phyloP scores from a whole-genome alignment of 2,113 vertebrate genomes.

The Nestor notabilis region DNA sequence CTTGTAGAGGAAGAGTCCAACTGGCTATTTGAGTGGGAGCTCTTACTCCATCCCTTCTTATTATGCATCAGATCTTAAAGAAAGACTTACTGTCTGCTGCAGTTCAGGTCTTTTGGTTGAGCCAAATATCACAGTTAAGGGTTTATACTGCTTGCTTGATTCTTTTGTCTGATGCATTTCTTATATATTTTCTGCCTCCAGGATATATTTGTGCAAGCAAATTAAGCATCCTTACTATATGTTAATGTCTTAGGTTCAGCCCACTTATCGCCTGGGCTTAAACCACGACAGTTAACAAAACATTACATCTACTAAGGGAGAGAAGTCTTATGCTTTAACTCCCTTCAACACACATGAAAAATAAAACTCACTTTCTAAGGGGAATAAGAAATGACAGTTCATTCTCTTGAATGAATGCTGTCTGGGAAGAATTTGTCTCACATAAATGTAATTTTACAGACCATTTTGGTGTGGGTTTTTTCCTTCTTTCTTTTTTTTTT shows the following conservation, averaged over 20 bases:
- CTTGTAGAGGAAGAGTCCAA: neutral
- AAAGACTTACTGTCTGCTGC: neutral
- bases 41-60: neutral
- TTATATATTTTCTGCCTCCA: slow-evolving; percentile 4
- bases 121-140: neutral
- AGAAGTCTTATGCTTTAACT: neutral
- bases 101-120: neutral
- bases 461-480: neutral
- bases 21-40: neutral
- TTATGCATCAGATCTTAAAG: neutral
- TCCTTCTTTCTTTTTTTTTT: neutral
- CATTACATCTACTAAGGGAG: neutral
- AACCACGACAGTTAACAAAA: neutral
- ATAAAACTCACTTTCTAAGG: neutral
- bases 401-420: neutral
- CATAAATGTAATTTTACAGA: neutral
- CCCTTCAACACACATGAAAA: neutral
- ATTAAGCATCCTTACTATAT: neutral
- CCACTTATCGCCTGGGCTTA: neutral
- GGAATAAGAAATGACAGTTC: neutral
- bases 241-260: neutral
- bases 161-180: neutral
- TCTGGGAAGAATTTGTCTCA: neutral
- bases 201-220: neutral
- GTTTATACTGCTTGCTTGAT: neutral